Percentiles rank a stretch among this genome's conserved stretches.
Evolutionary conservation across 30 jellyfish, hydroid and myxozoan species (phyloP).

Genomic region (Hydractinia echinata): DNA sequence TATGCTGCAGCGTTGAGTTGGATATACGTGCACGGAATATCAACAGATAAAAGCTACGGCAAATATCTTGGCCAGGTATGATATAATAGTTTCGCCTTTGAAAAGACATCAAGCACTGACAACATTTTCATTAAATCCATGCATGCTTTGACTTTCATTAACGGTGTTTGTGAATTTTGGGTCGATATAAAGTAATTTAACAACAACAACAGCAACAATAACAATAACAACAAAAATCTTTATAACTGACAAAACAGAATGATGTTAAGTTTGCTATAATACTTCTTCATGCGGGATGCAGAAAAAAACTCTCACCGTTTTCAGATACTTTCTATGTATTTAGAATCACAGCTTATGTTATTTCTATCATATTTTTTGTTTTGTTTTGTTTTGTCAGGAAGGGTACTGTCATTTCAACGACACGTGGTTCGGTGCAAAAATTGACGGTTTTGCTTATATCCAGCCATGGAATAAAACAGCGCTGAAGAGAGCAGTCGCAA

Average conservation of each 20-base stretch:
- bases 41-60: conserved; percentile 93
- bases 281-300: too few relatives aligned
- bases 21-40: conserved; percentile 80
- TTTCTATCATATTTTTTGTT: not conserved
- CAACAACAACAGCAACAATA: too few relatives aligned
- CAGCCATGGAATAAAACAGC: conserved; percentile 88
- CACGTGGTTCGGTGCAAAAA: conserved; percentile 81
- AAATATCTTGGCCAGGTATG: conserved; percentile 94
- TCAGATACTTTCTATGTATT: not conserved
- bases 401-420: conserved; percentile 96
- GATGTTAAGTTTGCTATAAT: too few relatives aligned
- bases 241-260: too few relatives aligned
- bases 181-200: too few relatives aligned
- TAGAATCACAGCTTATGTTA: not conserved
- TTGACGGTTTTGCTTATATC: conserved; percentile 89
- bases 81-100: too few relatives aligned
- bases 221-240: too few relatives aligned
- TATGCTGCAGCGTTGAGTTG: conserved; percentile 96
- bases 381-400: conserved; percentile 58
- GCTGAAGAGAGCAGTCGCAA: conserved; percentile 73
- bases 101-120: too few relatives aligned
- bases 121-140: too few relatives aligned
- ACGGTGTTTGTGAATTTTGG: too few relatives aligned
- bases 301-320: not conserved
- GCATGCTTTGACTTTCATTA: too few relatives aligned